These are phyloP conservation scores for Protonibea diacanthus DNA, from an alignment of 2,797 vertebrate species.

Conservation along the genomic window DNA sequence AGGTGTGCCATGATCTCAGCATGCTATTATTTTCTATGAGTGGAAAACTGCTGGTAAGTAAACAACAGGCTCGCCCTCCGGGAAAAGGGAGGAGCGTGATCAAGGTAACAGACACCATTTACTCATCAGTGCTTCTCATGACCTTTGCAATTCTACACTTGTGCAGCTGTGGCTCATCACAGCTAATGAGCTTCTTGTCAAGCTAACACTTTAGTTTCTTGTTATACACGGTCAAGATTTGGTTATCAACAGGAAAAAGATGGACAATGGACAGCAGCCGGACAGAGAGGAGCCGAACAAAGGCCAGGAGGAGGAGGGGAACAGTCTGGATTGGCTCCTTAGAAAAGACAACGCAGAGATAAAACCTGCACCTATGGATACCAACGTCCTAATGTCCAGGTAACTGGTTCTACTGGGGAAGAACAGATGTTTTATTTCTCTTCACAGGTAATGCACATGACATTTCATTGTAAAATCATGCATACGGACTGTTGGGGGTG, in stretches of 20 bases:
- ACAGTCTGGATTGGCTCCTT: conserved; percentile 48
- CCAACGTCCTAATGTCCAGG: conserved; percentile 35
- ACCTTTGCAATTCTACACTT: conserved; percentile 33
- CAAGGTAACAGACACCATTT: conserved; percentile 13
- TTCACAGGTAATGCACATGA: neutral
- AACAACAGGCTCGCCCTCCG: neutral
- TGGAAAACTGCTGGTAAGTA: neutral
- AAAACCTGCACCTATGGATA: conserved; percentile 54
- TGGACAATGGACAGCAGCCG: neutral
- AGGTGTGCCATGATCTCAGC: neutral
- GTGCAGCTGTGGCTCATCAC: neutral
- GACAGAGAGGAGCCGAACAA: neutral
- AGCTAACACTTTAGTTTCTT: neutral
- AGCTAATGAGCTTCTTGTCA: neutral
- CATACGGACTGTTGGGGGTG: neutral
- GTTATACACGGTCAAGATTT: neutral
- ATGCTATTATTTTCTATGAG: neutral
- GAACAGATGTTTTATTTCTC: neutral
- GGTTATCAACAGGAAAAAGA: neutral
- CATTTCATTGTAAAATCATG: neutral
- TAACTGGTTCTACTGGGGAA: conserved; percentile 9
- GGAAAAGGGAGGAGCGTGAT: conserved; percentile 40
- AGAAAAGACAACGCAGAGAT: conserved; percentile 5
- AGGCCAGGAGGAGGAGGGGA: neutral
- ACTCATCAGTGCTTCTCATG: neutral